A percentile compares a stretch with the other conserved stretches of the same genome.
Conservation (phyloP, 2,888 invertebrate genomes). For the Epirrita christyi region DNA sequence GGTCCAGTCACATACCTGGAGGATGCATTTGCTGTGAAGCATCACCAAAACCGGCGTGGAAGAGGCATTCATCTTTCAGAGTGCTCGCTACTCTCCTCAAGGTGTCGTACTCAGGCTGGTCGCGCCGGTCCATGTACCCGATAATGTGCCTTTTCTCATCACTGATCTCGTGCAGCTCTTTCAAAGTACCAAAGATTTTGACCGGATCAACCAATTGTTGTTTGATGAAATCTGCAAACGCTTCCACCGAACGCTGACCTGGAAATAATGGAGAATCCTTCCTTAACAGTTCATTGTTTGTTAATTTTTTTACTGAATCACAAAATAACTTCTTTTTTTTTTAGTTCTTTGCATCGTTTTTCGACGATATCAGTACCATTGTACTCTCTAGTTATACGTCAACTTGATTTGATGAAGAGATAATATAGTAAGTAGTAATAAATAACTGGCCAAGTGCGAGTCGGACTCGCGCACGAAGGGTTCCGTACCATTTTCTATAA, state of each 20-base stretch:
- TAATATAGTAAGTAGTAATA: too few relatives aligned
- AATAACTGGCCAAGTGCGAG: too few relatives aligned
- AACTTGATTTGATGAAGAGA: too few relatives aligned
- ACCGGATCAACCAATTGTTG: conserved; percentile 95
- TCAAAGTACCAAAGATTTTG: conserved; percentile 89
- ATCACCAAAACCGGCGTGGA: conserved; percentile 96
- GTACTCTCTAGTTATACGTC: too few relatives aligned
- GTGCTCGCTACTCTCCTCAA: conserved; percentile 93
- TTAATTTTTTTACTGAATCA: too few relatives aligned
- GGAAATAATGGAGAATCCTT: conserved; percentile 32
- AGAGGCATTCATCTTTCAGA: conserved; percentile 97
- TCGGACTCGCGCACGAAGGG: too few relatives aligned
- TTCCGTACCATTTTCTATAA: too few relatives aligned
- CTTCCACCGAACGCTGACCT: conserved; percentile 94
- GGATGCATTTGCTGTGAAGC: conserved; percentile 94
- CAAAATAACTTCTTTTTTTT: too few relatives aligned
- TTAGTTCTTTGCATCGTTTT: too few relatives aligned
- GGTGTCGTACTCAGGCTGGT: conserved; percentile 91
- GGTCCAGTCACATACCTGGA: conserved; percentile 77
- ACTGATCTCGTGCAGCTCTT: conserved; percentile 90
- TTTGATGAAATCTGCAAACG: conserved; percentile 94
- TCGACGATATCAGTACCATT: too few relatives aligned
- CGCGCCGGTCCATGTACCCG: conserved; percentile 94
- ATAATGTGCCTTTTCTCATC: conserved; percentile 94
- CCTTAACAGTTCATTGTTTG: too few relatives aligned